These are phyloP conservation scores for Dryobota labecula DNA, from an alignment of 2,888 invertebrate genomes.

Conservation along the genomic window DNA sequence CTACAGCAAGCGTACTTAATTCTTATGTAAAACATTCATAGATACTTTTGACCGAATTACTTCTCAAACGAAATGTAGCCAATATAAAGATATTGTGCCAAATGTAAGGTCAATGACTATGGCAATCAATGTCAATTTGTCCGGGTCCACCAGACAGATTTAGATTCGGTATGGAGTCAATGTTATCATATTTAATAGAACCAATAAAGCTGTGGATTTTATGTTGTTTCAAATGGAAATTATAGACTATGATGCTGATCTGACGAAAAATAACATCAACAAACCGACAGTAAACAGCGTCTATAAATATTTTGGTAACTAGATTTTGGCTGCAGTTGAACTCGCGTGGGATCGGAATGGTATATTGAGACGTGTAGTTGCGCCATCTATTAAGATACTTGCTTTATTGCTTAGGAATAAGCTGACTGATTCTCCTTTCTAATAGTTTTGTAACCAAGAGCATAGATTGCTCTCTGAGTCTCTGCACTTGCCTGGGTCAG, in stretches of 20 bases:
- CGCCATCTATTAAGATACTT: conserved; percentile 46
- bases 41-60: conserved; percentile 47
- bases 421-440: not conserved
- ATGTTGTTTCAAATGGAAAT: conserved; percentile 9
- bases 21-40: conserved; percentile 19
- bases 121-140: conserved; percentile 73
- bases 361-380: conserved; percentile 52
- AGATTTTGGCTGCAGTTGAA: conserved; percentile 48
- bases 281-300: conserved; percentile 41
- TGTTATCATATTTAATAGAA: conserved; percentile 40
- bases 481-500: not conserved
- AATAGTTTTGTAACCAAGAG: not conserved
- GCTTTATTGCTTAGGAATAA: conserved; percentile 7
- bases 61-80: conserved; percentile 64
- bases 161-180: conserved; percentile 52
- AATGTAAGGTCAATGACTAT: conserved; percentile 72
- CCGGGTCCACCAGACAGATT: conserved; percentile 64
- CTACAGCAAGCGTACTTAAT: conserved; percentile 11
- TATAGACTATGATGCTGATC: conserved; percentile 1
- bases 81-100: conserved; percentile 63
- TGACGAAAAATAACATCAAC: conserved; percentile 45
- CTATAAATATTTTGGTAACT: conserved; percentile 53
- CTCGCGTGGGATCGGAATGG: conserved; percentile 34
- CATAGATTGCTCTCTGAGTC: not conserved
- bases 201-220: conserved; percentile 31